phyloP scores from a whole-genome alignment of 2,888 invertebrate species.

The Pollenia amentaria region DNA sequence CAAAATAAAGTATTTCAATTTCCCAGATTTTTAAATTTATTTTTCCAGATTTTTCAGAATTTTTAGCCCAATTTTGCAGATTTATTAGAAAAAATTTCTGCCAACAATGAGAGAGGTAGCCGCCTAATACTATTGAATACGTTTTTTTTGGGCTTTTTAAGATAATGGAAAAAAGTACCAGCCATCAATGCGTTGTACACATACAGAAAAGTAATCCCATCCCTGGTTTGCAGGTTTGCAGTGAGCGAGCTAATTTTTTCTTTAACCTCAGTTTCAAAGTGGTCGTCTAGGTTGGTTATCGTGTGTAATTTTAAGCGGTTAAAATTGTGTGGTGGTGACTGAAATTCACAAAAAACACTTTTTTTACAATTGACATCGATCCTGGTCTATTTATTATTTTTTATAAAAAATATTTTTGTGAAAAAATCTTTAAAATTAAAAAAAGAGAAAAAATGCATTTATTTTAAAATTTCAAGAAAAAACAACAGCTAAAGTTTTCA shows the following conservation, averaged over 20 bases:
- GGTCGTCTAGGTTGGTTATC: conserved; percentile 59
- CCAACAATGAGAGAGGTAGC: too few species aligned
- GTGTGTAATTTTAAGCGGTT: conserved; percentile 37
- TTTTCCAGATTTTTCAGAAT: too few species aligned
- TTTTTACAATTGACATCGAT: conserved; percentile 54
- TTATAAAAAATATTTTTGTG: conserved; percentile 42
- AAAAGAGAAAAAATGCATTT: conserved; percentile 68
- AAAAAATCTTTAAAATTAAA: conserved; percentile 29
- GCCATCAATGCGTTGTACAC: too few species aligned
- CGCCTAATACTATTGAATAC: too few species aligned
- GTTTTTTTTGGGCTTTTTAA: too few species aligned
- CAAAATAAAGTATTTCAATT: too few species aligned
- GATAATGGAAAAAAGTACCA: too few species aligned
- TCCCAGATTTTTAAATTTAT: too few species aligned
- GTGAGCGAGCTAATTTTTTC: conserved; percentile 54
- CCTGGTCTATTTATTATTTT: conserved; percentile 61
- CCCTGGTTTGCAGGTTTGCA: conserved; percentile 32
- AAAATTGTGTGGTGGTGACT: conserved; percentile 32
- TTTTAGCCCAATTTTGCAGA: too few species aligned
- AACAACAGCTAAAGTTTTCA: conserved; percentile 55
- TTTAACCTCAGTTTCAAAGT: conserved; percentile 63
- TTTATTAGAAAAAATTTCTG: too few species aligned
- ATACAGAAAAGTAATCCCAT: neutral
- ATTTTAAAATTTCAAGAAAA: conserved; percentile 53
- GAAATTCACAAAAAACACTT: conserved; percentile 49